Evolutionary conservation across 2,888 invertebrate genomes (phyloP).

Genomic region (Gisinianus flammeolus): DNA sequence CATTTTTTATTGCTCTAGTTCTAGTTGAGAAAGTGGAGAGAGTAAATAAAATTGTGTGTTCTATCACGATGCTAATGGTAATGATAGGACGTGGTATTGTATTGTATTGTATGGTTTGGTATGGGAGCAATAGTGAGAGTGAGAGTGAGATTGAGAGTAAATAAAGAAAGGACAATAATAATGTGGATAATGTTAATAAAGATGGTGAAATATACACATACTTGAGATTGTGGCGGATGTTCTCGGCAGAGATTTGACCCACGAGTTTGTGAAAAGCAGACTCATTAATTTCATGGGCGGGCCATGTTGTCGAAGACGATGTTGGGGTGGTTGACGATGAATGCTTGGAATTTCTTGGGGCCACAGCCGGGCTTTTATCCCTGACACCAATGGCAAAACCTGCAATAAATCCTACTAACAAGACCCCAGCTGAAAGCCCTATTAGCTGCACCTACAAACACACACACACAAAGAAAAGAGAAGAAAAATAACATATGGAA

Average conservation of each 20-base stretch:
- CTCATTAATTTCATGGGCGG: slow-evolving; percentile 53
- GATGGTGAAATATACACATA: slow-evolving; percentile 35
- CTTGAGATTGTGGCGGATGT: slow-evolving; percentile 57
- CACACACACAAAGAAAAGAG: neutral
- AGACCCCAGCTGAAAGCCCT: slow-evolving; percentile 50
- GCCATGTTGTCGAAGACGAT: slow-evolving; percentile 32
- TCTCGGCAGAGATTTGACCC: slow-evolving; percentile 56
- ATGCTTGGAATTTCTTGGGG: slow-evolving; percentile 11
- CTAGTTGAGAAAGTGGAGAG: too few relatives aligned
- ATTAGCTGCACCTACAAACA: slow-evolving; percentile 50
- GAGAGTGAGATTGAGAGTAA: neutral
- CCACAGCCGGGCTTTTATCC: slow-evolving; percentile 26
- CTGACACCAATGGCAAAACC: slow-evolving; percentile 53
- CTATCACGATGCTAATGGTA: too few relatives aligned
- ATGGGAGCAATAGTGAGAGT: too few relatives aligned
- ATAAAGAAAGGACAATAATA: neutral
- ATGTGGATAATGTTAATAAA: neutral
- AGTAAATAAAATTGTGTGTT: too few relatives aligned
- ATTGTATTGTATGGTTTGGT: too few relatives aligned
- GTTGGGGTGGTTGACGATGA: slow-evolving; percentile 38
- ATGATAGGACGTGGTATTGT: too few relatives aligned
- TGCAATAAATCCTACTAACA: slow-evolving; percentile 53
- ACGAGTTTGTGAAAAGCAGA: slow-evolving; percentile 55
- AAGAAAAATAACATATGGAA: too few relatives aligned
- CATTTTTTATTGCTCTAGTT: too few relatives aligned